phyloP scores from a whole-genome alignment of 2,113 vertebrate species.

The Semnornis frantzii region DNA sequence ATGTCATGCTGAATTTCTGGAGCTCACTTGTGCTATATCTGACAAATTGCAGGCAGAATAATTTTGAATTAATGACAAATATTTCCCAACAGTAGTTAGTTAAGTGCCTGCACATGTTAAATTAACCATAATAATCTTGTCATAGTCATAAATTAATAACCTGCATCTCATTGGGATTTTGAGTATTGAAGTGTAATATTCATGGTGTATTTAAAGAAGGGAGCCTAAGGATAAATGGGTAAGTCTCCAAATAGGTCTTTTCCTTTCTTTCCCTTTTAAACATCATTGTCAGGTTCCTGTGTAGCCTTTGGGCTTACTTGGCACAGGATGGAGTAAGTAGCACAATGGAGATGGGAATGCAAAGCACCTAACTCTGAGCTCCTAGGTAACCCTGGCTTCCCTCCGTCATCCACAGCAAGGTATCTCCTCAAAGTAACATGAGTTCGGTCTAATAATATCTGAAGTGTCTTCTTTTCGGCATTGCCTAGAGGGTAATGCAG shows the following conservation, averaged over 20 bases:
- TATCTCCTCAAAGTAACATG: neutral
- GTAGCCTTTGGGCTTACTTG: neutral
- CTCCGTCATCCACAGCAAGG: rapidly evolving
- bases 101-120: constrained; percentile 46
- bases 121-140: constrained; percentile 47
- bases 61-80: constrained; percentile 40
- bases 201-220: neutral
- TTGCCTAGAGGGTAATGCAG: neutral
- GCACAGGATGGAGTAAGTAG: neutral
- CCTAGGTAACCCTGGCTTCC: neutral
- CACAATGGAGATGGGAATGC: neutral
- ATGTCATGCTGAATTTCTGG: constrained; percentile 12
- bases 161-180: neutral
- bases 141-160: constrained; percentile 42
- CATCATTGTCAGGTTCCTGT: neutral
- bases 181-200: constrained; percentile 3
- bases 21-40: neutral
- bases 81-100: constrained; percentile 58
- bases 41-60: constrained; percentile 21
- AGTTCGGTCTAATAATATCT: neutral
- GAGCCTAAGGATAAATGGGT: neutral
- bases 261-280: neutral
- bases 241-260: neutral
- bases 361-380: neutral
- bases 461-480: neutral